Evolutionary conservation across 2,888 invertebrate genomes (phyloP).

Genomic region (Agrenia bidenticulata): DNA sequence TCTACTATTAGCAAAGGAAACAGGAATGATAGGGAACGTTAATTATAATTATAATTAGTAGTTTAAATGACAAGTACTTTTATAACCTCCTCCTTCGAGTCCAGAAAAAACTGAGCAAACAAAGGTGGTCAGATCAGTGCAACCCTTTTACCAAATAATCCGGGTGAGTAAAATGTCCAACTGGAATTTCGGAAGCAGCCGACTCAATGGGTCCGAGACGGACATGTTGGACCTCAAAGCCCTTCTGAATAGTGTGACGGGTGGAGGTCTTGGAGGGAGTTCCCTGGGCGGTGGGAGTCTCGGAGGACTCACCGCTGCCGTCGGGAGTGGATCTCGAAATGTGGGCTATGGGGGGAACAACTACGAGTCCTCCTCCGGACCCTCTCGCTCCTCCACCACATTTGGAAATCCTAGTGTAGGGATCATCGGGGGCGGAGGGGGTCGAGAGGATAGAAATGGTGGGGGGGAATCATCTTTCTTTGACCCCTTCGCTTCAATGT

Average conservation of each 20-base stretch:
- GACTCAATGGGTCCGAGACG: slow-evolving; percentile 38
- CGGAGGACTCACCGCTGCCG: slow-evolving; percentile 22
- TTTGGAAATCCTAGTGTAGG: slow-evolving; percentile 22
- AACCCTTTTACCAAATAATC: no score
- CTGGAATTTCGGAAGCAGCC: slow-evolving; percentile 11
- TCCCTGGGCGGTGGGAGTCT: slow-evolving; percentile 21
- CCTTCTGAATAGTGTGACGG: slow-evolving; percentile 48
- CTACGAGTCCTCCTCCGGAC: neutral
- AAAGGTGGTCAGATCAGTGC: no score
- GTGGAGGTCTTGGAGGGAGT: slow-evolving; percentile 1
- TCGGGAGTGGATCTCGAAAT: slow-evolving; percentile 22
- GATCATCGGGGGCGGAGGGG: slow-evolving; percentile 47
- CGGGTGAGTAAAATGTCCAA: no score
- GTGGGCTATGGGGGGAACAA: slow-evolving; percentile 17
- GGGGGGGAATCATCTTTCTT: slow-evolving; percentile 31
- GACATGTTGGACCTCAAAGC: slow-evolving; percentile 49
- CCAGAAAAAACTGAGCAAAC: no score
- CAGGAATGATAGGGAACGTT: neutral
- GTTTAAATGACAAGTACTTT: no score
- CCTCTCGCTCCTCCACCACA: neutral
- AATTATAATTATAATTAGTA: no score
- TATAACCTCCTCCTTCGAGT: no score
- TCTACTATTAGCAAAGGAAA: neutral
- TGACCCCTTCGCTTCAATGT: slow-evolving; percentile 51
- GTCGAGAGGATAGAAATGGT: neutral